Percentiles rank a stretch among this genome's conserved stretches.
These are phyloP conservation scores for Choristoneura rosaceana DNA, from an alignment of 2,888 invertebrate species.

Conservation along the genomic window DNA sequence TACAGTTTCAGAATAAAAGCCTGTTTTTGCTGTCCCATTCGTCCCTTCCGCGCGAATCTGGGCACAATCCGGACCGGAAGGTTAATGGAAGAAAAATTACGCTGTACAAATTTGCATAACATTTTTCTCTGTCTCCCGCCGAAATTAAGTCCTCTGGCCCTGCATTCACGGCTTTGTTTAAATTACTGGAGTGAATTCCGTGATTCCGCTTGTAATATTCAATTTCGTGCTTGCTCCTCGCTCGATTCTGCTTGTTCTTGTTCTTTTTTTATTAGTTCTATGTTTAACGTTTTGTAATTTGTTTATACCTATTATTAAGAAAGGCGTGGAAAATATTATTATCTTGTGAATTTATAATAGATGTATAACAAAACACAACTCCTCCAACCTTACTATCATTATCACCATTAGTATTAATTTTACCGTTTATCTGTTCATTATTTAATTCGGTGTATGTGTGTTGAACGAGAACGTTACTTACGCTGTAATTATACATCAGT, in stretches of 20 bases:
- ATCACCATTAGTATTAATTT: too few species aligned
- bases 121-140: conserved; percentile 77
- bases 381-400: too few species aligned
- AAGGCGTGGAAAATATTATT: too few species aligned
- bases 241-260: conserved; percentile 36
- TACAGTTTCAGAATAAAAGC: conserved; percentile 80
- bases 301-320: conserved; percentile 5
- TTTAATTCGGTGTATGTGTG: too few species aligned
- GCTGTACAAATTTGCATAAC: conserved; percentile 84
- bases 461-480: too few species aligned
- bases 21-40: conserved; percentile 69
- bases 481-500: too few species aligned
- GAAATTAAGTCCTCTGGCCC: conserved; percentile 77
- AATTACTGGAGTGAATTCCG: conserved; percentile 76
- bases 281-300: conserved; percentile 27
- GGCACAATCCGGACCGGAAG: conserved; percentile 68
- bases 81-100: conserved; percentile 84
- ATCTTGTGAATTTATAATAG: neutral
- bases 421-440: too few species aligned
- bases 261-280: conserved; percentile 36
- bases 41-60: conserved; percentile 62
- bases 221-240: conserved; percentile 47
- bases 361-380: neutral
- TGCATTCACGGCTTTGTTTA: conserved; percentile 78
- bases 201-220: conserved; percentile 71